Evolutionary conservation across 2,888 invertebrate species (phyloP).

Genomic region (Brassicogethes aeneus): DNA sequence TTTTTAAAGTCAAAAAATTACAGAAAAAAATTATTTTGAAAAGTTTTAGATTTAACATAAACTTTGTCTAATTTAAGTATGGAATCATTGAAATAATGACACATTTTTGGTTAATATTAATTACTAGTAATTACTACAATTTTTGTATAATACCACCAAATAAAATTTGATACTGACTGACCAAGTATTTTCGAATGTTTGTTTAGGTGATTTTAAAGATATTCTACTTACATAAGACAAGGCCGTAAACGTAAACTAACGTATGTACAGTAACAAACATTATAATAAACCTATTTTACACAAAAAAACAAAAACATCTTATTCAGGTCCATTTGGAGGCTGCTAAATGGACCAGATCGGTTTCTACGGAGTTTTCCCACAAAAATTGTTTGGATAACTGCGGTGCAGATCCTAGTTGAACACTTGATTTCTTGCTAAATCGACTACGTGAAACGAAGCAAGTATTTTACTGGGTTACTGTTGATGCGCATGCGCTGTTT

Average conservation of each 20-base stretch:
- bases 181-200: no score
- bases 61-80: no score
- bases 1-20: no score
- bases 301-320: conserved; percentile 12
- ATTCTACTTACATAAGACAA: conserved; percentile 15
- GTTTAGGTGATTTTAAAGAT: no score
- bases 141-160: no score
- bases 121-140: no score
- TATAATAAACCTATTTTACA: conserved; percentile 14
- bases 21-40: no score
- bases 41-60: no score
- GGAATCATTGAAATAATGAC: no score
- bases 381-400: conserved; percentile 3
- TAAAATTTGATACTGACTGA: no score
- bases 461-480: conserved; percentile 13
- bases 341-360: conserved; percentile 16
- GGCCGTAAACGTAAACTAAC: conserved; percentile 8
- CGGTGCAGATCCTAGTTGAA: conserved; percentile 3
- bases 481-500: conserved; percentile 18
- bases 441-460: not conserved
- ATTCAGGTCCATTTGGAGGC: conserved; percentile 27
- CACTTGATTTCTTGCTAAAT: not conserved
- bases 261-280: conserved; percentile 8
- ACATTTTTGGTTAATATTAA: no score
- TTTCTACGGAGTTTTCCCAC: conserved; percentile 1